Conservation (phyloP, 2,113 vertebrate genomes). For the Apeltes quadracus region DNA sequence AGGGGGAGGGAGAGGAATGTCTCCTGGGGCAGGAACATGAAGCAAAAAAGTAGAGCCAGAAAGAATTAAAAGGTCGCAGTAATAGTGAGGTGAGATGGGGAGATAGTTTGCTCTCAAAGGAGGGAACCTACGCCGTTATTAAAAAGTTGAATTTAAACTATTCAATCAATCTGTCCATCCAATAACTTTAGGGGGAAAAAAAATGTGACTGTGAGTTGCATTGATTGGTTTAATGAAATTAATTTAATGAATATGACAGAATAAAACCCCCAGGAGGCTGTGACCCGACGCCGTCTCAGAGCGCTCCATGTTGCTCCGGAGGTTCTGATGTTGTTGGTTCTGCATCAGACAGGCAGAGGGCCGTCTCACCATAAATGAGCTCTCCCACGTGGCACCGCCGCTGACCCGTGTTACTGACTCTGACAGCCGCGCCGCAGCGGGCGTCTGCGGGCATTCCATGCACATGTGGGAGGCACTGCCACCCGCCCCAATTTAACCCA, state of each 20-base stretch:
- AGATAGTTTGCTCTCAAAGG: no score
- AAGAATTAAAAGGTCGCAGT: slow-evolving; percentile 2
- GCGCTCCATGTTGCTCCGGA: slow-evolving; percentile 54
- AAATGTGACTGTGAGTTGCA: slow-evolving; percentile 15
- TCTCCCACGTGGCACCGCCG: slow-evolving; percentile 78
- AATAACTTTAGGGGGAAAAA: background rate
- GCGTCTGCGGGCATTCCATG: slow-evolving; percentile 77
- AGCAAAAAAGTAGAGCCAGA: slow-evolving; percentile 76
- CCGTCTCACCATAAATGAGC: slow-evolving; percentile 68
- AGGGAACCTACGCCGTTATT: background rate
- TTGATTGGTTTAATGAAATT: slow-evolving; percentile 37
- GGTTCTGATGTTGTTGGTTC: slow-evolving; percentile 69
- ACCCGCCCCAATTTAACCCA: slow-evolving; percentile 82
- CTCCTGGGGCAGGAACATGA: slow-evolving; percentile 87
- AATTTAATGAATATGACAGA: slow-evolving; percentile 36
- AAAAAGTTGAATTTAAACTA: background rate
- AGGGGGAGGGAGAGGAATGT: slow-evolving; percentile 83
- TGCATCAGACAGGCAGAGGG: slow-evolving; percentile 55
- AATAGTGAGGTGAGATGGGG: no score
- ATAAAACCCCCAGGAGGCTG: slow-evolving; percentile 41
- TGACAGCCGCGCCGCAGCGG: slow-evolving; percentile 78
- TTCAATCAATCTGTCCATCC: background rate
- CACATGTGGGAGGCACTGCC: slow-evolving; percentile 79
- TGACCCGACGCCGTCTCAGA: slow-evolving; percentile 48
- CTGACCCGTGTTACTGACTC: slow-evolving; percentile 82